These are phyloP conservation scores for Achroia grisella DNA, from an alignment of 1,140 invertebrate species.

Conservation along the genomic window DNA sequence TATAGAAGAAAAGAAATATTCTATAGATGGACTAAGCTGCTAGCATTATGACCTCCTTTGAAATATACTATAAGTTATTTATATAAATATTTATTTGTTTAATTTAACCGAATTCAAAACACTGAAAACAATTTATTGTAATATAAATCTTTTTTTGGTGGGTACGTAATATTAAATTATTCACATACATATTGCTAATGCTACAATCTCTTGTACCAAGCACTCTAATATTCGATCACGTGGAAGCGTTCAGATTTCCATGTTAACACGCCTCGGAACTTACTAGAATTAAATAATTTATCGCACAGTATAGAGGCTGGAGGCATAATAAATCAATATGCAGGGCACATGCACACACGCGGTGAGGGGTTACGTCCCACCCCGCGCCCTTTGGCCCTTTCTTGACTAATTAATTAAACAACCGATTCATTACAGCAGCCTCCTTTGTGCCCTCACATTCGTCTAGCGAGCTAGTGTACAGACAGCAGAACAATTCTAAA, in stretches of 20 bases:
- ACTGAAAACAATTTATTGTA: too few relatives aligned
- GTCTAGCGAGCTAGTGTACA: constrained; percentile 46
- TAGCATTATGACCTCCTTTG: too few relatives aligned
- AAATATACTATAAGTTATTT: too few relatives aligned
- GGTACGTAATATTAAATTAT: too few relatives aligned
- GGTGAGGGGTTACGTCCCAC: constrained; percentile 20
- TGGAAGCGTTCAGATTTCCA: constrained; percentile 1
- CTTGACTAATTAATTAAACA: constrained; percentile 75
- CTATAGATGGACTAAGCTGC: too few relatives aligned
- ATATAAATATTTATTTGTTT: too few relatives aligned
- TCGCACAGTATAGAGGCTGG: constrained; percentile 42
- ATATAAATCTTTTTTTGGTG: too few relatives aligned
- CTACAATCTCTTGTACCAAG: too few relatives aligned
- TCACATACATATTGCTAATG: too few relatives aligned
- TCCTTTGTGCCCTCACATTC: constrained; percentile 69
- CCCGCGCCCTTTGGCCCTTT: constrained; percentile 48
- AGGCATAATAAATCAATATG: constrained; percentile 69
- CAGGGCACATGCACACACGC: constrained; percentile 59
- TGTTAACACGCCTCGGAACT: constrained; percentile 36
- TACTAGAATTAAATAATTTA: constrained; percentile 69
- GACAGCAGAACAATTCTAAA: constrained; percentile 20
- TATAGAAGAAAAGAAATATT: too few relatives aligned
- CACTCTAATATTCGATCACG: too few relatives aligned
- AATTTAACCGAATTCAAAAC: too few relatives aligned
- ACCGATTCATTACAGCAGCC: constrained; percentile 71